Conservation (phyloP, 2,888 invertebrate genomes). For the Brachynemurus nebulosus region DNA sequence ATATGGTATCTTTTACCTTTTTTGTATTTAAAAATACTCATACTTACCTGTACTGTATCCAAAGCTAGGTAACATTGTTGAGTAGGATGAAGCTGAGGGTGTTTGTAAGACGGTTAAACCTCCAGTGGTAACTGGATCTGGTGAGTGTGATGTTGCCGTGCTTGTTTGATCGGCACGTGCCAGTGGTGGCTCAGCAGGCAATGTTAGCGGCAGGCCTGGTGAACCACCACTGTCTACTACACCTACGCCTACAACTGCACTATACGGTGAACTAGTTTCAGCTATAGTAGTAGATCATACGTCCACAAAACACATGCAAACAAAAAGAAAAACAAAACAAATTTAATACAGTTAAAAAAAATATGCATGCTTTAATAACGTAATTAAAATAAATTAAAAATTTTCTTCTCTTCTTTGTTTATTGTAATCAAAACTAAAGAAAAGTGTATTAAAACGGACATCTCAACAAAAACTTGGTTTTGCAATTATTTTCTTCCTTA, state of each 20-base stretch:
- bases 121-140: conserved; percentile 25
- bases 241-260: conserved; percentile 31
- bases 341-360: conserved; percentile 13
- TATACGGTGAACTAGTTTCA: conserved; percentile 34
- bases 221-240: conserved; percentile 33
- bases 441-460: too few relatives aligned
- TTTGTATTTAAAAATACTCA: too few relatives aligned
- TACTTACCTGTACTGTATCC: conserved; percentile 48
- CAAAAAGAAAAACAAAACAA: conserved; percentile 23
- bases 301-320: conserved; percentile 24
- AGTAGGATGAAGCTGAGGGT: conserved; percentile 41
- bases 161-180: conserved; percentile 31
- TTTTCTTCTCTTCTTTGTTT: too few relatives aligned
- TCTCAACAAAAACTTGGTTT: too few relatives aligned
- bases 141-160: conserved; percentile 36
- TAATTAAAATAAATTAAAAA: too few relatives aligned
- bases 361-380: too few relatives aligned
- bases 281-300: conserved; percentile 24
- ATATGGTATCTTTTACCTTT: too few relatives aligned
- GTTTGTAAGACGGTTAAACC: conserved; percentile 42
- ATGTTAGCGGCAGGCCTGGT: conserved; percentile 35
- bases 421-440: too few relatives aligned
- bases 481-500: too few relatives aligned
- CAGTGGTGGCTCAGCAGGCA: conserved; percentile 26
- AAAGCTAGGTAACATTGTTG: conserved; percentile 53